phyloP scores from a whole-genome alignment of 2,888 invertebrate genomes.

The Bhutanitis thaidina region DNA sequence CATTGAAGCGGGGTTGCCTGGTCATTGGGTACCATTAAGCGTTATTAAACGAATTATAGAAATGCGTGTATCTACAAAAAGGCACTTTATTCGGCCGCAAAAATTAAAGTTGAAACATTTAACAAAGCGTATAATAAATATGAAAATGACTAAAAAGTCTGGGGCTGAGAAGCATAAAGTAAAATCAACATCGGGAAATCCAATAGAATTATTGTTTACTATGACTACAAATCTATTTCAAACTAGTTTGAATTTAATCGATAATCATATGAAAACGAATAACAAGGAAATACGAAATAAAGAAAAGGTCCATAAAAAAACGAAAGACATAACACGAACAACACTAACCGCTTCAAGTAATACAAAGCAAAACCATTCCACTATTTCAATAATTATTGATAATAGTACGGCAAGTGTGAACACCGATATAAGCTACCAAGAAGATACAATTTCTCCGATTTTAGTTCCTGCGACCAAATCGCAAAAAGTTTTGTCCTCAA shows the following conservation, averaged over 20 bases:
- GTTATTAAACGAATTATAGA: slow-evolving; percentile 42
- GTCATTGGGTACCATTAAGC: slow-evolving; percentile 47
- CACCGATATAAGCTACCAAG: background rate
- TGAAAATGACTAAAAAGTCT: background rate
- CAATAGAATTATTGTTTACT: background rate
- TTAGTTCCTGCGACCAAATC: background rate
- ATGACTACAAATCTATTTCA: background rate
- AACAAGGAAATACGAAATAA: background rate
- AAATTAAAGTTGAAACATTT: slow-evolving; percentile 10
- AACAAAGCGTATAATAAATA: background rate
- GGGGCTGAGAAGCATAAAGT: background rate
- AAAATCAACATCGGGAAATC: background rate
- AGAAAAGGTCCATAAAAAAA: background rate
- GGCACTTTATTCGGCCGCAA: slow-evolving; percentile 2
- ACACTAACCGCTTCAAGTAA: background rate
- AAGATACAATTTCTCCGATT: background rate
- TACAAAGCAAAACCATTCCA: background rate
- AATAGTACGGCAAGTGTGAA: background rate
- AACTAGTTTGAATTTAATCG: background rate
- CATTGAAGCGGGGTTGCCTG: slow-evolving; percentile 44
- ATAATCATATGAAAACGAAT: background rate
- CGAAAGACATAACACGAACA: background rate
- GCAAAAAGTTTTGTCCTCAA: background rate
- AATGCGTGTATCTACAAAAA: slow-evolving; percentile 30
- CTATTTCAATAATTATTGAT: background rate